Evolutionary conservation across 2,113 vertebrate genomes (phyloP).

Genomic region (Phaetusa simplex): DNA sequence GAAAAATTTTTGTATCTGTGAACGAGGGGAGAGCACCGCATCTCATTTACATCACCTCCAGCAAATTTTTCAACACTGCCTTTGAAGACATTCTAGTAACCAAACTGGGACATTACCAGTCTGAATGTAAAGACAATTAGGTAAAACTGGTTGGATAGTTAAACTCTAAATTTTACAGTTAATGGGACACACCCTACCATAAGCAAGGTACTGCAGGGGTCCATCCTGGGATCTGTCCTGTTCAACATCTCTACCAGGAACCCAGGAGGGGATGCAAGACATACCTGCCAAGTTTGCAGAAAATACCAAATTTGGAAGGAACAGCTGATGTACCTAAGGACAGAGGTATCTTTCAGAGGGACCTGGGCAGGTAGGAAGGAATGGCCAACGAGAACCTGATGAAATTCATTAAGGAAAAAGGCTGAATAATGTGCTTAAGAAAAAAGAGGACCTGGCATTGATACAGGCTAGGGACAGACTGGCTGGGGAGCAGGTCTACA

Average conservation of each 20-base stretch:
- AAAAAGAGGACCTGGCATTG: not conserved
- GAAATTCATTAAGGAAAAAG: not conserved
- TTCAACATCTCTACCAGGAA: not conserved
- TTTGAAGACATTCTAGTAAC: not conserved
- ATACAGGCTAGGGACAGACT: not conserved
- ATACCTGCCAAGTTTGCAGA: not conserved
- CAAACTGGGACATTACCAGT: not conserved
- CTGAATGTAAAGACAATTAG: not conserved
- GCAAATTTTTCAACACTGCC: not conserved
- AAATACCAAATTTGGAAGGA: not conserved
- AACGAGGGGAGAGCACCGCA: not conserved
- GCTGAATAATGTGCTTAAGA: not conserved
- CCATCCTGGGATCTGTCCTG: not conserved
- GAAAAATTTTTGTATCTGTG: not conserved
- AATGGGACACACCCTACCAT: not conserved
- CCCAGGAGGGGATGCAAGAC: not conserved
- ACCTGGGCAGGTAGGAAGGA: not conserved
- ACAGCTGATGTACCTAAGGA: not conserved
- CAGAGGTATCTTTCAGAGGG: not conserved
- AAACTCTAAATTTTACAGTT: not conserved
- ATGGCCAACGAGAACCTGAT: not conserved
- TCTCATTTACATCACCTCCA: not conserved
- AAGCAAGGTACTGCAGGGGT: not conserved
- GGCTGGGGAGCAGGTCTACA: not conserved
- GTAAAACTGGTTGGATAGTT: not conserved